phyloP scores from a whole-genome alignment of 2,113 vertebrate species.

The Campylomormyrus tamandua region DNA sequence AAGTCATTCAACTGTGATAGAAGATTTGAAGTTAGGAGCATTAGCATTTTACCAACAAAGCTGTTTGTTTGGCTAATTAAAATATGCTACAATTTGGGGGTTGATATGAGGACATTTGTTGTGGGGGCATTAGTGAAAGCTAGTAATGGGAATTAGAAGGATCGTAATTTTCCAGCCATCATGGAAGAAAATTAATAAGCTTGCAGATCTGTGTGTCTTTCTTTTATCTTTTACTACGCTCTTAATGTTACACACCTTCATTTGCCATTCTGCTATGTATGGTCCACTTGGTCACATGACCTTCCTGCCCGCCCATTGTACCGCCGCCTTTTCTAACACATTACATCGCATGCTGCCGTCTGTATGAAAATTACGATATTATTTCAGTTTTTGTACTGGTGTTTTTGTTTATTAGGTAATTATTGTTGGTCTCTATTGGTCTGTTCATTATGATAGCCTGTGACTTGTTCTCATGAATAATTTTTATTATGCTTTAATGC shows the following conservation, averaged over 20 bases:
- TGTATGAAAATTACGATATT: neutral
- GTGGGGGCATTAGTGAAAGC: neutral
- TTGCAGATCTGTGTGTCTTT: neutral
- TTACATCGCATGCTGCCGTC: neutral
- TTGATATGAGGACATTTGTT: neutral
- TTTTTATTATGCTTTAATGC: slow-evolving; percentile 6
- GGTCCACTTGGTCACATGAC: neutral
- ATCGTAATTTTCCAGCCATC: neutral
- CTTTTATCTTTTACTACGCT: neutral
- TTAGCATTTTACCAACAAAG: neutral
- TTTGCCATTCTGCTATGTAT: neutral
- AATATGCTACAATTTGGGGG: neutral
- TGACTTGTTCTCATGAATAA: neutral
- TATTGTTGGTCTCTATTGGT: slow-evolving; percentile 2
- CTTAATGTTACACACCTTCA: neutral
- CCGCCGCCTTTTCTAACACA: neutral
- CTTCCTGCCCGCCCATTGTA: neutral
- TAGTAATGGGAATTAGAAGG: neutral
- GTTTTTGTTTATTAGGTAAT: slow-evolving; percentile 2
- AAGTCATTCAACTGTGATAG: neutral
- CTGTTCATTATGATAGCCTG: neutral
- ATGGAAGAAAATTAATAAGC: neutral
- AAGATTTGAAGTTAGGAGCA: neutral
- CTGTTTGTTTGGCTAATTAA: slow-evolving; percentile 14
- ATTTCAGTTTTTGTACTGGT: neutral